These are phyloP conservation scores for Phanerotoma sp. DNA, from an alignment of 2,888 invertebrate genomes.

Conservation along the genomic window DNA sequence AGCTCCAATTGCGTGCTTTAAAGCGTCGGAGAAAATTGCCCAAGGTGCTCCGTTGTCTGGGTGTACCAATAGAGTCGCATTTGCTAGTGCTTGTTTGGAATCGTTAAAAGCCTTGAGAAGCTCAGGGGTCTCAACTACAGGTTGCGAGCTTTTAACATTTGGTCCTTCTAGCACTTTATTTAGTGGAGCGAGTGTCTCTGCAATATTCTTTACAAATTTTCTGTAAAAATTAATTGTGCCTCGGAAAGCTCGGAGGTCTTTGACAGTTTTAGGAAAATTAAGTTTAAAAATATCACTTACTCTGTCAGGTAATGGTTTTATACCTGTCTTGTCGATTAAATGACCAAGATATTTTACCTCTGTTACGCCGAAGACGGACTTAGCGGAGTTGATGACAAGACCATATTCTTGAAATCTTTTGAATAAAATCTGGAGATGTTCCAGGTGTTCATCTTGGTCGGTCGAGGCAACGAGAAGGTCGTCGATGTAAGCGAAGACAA, in stretches of 20 bases:
- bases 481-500: constrained; percentile 22
- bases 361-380: constrained; percentile 2
- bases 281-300: constrained; percentile 40
- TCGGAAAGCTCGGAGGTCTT: constrained; percentile 43
- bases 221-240: constrained; percentile 52
- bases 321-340: constrained; percentile 6
- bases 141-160: constrained; percentile 39
- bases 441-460: constrained; percentile 6
- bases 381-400: constrained; percentile 13
- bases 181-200: constrained; percentile 36
- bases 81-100: constrained; percentile 35
- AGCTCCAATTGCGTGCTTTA: constrained; percentile 50
- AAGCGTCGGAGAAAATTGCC: constrained; percentile 29
- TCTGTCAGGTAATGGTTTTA: constrained; percentile 41
- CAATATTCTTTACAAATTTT: constrained; percentile 45
- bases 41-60: neutral
- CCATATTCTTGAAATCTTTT: constrained; percentile 9
- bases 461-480: constrained; percentile 17
- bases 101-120: constrained; percentile 35
- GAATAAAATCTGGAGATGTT: constrained; percentile 10
- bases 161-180: constrained; percentile 9
- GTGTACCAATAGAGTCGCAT: neutral
- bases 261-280: constrained; percentile 38
- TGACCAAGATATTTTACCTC: constrained; percentile 12
- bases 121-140: constrained; percentile 33